Percentiles rank a stretch among this genome's conserved stretches.
Conservation (phyloP, 53 echinoderm and acorn worm species). For the Arbacia lixula region DNA sequence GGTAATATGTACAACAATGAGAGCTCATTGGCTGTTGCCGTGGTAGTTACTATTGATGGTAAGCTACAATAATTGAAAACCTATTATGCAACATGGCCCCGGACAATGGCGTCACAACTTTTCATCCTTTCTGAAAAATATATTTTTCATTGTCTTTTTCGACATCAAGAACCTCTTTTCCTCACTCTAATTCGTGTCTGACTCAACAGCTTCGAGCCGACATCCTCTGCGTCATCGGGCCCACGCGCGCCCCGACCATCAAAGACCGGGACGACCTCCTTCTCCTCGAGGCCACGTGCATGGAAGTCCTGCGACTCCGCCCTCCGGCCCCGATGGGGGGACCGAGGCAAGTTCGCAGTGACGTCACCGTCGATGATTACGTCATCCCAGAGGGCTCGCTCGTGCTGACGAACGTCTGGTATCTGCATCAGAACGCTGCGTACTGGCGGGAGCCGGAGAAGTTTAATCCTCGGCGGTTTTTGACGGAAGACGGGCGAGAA, state of each 20-base stretch:
- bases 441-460: constrained; percentile 29
- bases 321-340: constrained; percentile 44
- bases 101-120: no score
- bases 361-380: constrained; percentile 24
- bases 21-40: no score
- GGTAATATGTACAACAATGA: no score
- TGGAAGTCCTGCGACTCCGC: constrained; percentile 48
- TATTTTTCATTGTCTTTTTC: no score
- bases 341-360: constrained; percentile 20
- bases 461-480: constrained; percentile 35
- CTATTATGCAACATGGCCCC: no score
- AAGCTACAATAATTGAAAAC: no score
- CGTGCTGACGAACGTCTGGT: constrained; percentile 38
- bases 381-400: constrained; percentile 41
- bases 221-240: constrained; percentile 32
- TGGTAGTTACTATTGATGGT: no score
- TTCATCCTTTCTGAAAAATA: no score
- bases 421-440: constrained; percentile 36
- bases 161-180: no score
- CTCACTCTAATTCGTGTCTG: no score
- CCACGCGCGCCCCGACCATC: constrained; percentile 16
- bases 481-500: constrained; percentile 32
- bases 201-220: background rate
- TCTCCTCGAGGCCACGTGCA: constrained; percentile 41
- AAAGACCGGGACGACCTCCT: constrained; percentile 37